Base-by-base conservation (phyloP, 2,113 vertebrate genomes). In the Apodemus sylvaticus region DNA sequence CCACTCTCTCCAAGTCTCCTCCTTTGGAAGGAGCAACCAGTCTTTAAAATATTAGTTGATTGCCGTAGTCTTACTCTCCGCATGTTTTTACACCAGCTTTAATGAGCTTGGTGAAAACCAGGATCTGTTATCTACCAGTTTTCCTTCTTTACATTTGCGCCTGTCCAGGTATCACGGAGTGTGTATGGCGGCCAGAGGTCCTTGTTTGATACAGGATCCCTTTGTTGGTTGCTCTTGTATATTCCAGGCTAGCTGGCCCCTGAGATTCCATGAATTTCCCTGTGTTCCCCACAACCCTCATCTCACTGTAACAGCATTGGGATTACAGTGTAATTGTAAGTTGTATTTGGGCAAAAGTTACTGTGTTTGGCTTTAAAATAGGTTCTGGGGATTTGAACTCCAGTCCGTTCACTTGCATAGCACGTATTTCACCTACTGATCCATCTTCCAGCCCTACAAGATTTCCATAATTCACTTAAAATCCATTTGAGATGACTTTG, bases 41-140 rank as follows among this genome's bases (percentile, higher is more conserved):
- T 82, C 68, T 24, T 89, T 45, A 34, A 9, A 22, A 10, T 66
- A 24, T 24, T 48, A 39, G 22, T 34, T 34, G 68, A 26, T 82
- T 76, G 22, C 17, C 45, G 19, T 0, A 71, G 16, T 64, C 78
- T 91, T 48, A 34, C 45, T 79, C 10, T 34, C 51, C 26, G 20
- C 45, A 13, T 48, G 31, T 87, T 95, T 91, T 55, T 51, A 94
- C 24, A 77, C 12, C 64, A 62, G 42, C 7, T 95, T 94, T 77
- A 42, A 24, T 79, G 9, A 89, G 8, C 16, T 62, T 68, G 48
- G 0, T 68, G n/a, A 66, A 90, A 92, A 92, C 20, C 29, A 83
- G 48, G 58, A 51, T 45, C 58, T 66, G 7, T 58, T 70, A 64
- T 29, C 0, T 86, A 26, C 51, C 60, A 66, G 7, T 87, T 89